Percentiles rank a stretch among this genome's conserved stretches.
Evolutionary conservation across 2,113 vertebrate genomes (phyloP).

Genomic region (Marmota flaviventris): DNA sequence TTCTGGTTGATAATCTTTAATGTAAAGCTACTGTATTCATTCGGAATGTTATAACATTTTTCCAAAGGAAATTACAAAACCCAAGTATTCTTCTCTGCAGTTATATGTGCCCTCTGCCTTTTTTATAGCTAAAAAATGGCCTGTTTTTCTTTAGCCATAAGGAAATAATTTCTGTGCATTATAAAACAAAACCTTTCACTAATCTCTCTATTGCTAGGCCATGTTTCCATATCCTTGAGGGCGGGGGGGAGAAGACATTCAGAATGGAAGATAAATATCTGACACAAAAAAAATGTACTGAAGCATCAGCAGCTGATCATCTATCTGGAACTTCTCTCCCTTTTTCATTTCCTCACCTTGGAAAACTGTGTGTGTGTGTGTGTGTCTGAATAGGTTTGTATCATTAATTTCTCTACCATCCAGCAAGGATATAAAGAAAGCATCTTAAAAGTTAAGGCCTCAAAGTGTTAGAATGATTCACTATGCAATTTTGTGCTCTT

Average conservation of each 20-base stretch:
- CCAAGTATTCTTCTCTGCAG: constrained; percentile 25
- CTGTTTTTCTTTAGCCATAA: constrained; percentile 75
- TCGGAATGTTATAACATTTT: constrained; percentile 56
- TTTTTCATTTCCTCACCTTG: constrained; percentile 67
- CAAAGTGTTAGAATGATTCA: not conserved
- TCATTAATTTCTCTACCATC: not conserved
- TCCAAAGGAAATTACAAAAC: constrained; percentile 76
- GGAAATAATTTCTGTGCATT: constrained; percentile 80
- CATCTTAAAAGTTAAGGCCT: not conserved
- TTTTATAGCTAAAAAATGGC: constrained; percentile 60
- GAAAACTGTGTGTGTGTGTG: not conserved
- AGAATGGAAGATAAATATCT: constrained; percentile 66
- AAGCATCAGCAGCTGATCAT: not conserved
- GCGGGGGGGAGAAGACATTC: not conserved
- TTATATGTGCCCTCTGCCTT: not conserved
- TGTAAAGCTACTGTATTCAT: constrained; percentile 75
- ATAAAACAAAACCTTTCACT: constrained; percentile 65
- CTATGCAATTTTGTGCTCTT: not conserved
- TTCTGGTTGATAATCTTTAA: constrained; percentile 71
- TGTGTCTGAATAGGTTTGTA: not conserved
- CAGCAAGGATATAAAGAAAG: not conserved
- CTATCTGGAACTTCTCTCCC: not conserved
- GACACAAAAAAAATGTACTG: constrained; percentile 45
- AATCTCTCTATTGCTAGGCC: constrained; percentile 52
- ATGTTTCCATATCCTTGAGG: constrained; percentile 42